Conservation (phyloP, 1,140 invertebrate species). For the Mya arenaria region DNA sequence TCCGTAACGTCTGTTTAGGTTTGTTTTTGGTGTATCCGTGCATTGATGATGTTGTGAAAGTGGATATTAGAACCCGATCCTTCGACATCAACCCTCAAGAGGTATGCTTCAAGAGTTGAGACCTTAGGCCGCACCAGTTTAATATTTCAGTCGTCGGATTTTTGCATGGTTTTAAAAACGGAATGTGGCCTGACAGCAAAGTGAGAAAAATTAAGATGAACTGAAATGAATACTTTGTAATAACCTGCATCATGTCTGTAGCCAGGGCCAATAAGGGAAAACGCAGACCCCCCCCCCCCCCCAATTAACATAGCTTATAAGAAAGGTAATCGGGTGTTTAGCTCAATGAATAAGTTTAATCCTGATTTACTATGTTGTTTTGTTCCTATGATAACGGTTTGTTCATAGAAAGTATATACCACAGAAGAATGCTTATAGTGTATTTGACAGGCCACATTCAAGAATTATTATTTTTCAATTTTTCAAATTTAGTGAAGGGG, state of each 20-base stretch:
- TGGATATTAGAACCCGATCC: constrained; percentile 33
- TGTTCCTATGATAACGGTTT: neutral
- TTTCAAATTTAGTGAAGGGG: neutral
- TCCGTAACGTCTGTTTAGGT: constrained; percentile 3
- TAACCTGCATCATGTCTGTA: neutral
- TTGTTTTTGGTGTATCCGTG: constrained; percentile 53
- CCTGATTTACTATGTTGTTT: no score
- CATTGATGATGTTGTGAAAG: constrained; percentile 34
- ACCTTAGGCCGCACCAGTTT: no score
- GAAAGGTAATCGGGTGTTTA: no score
- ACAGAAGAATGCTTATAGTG: neutral
- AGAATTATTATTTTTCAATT: neutral
- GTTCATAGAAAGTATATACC: neutral
- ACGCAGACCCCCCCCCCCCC: no score
- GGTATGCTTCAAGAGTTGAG: no score
- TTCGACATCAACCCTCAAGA: constrained; percentile 47
- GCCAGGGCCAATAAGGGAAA: no score
- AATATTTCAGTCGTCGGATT: no score
- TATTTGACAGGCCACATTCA: neutral
- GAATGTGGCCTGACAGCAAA: neutral
- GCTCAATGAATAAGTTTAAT: no score
- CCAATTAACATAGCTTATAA: no score
- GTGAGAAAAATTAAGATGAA: neutral
- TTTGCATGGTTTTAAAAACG: no score
- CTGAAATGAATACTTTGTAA: no score